Conservation (phyloP, 2,888 invertebrate genomes). For the Agrotis segetum region DNA sequence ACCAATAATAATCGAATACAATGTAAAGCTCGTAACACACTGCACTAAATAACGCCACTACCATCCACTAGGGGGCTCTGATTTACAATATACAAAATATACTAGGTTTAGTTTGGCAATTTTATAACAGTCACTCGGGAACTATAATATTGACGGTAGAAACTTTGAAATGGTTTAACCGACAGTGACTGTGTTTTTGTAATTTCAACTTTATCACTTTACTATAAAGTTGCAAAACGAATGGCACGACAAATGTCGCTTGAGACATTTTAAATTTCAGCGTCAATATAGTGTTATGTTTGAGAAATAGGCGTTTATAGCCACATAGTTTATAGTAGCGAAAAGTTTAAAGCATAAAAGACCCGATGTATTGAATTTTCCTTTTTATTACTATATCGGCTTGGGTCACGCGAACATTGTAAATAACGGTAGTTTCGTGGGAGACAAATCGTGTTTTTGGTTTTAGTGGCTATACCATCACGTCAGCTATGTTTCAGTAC, state of each 20-base stretch:
- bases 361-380: slow-evolving; percentile 48
- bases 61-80: slow-evolving; percentile 48
- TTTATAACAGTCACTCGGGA: slow-evolving; percentile 58
- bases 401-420: slow-evolving; percentile 37
- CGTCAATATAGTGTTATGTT: slow-evolving; percentile 54
- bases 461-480: neutral
- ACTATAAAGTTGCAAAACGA: neutral
- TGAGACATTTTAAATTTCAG: neutral
- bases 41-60: slow-evolving; percentile 46
- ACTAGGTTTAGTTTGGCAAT: slow-evolving; percentile 46
- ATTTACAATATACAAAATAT: slow-evolving; percentile 50
- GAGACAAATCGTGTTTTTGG: slow-evolving; percentile 23
- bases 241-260: neutral
- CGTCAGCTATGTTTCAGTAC: neutral
- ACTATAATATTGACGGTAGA: slow-evolving; percentile 37
- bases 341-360: slow-evolving; percentile 59
- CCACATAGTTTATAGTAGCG: slow-evolving; percentile 47
- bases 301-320: slow-evolving; percentile 62
- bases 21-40: slow-evolving; percentile 23
- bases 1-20: slow-evolving; percentile 34
- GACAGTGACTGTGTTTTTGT: neutral
- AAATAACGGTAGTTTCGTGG: slow-evolving; percentile 33
- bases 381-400: slow-evolving; percentile 38
- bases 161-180: slow-evolving; percentile 1
- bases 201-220: neutral